Conservation (phyloP, 2,113 vertebrate species). For the Lampris incognitus region DNA sequence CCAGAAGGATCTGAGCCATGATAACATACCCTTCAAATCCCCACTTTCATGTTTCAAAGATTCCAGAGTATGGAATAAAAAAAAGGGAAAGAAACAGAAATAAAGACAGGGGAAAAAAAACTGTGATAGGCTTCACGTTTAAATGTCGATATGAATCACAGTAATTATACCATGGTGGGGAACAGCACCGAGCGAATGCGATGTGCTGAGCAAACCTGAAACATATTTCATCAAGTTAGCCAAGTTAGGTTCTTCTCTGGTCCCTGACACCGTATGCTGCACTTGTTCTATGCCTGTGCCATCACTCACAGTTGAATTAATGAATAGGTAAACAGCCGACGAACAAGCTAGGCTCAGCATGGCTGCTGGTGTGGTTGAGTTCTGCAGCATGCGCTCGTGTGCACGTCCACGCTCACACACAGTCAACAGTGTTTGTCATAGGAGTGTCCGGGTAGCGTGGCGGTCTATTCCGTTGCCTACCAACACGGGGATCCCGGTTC, state of each 20-base stretch:
- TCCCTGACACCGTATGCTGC: not conserved
- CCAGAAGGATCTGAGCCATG: conserved; percentile 1
- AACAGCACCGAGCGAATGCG: conserved; percentile 4
- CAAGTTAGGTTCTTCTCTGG: conserved; percentile 18
- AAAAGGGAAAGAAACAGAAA: not conserved
- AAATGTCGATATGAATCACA: conserved; percentile 9
- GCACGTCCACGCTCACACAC: conserved; percentile 3
- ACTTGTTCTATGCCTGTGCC: conserved; percentile 31
- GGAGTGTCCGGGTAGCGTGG: too few relatives aligned
- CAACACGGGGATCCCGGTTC: too few relatives aligned
- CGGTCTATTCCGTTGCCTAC: too few relatives aligned
- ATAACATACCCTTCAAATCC: conserved; percentile 14
- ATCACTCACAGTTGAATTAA: conserved; percentile 72
- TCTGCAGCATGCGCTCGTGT: conserved; percentile 6
- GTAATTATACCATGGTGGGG: conserved; percentile 1
- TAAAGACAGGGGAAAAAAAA: not conserved
- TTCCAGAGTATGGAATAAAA: not conserved
- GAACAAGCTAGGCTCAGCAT: conserved; percentile 37
- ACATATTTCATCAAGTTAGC: conserved; percentile 39
- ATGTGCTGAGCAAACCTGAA: conserved; percentile 10
- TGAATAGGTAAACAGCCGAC: conserved; percentile 70
- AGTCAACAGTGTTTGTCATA: conserved; percentile 25
- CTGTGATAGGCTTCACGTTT: conserved; percentile 17
- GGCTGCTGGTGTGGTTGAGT: conserved; percentile 24
- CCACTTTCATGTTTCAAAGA: conserved; percentile 34